Evolutionary conservation across 2,797 vertebrate species (phyloP).

Genomic region (Anisognathus igniventris): DNA sequence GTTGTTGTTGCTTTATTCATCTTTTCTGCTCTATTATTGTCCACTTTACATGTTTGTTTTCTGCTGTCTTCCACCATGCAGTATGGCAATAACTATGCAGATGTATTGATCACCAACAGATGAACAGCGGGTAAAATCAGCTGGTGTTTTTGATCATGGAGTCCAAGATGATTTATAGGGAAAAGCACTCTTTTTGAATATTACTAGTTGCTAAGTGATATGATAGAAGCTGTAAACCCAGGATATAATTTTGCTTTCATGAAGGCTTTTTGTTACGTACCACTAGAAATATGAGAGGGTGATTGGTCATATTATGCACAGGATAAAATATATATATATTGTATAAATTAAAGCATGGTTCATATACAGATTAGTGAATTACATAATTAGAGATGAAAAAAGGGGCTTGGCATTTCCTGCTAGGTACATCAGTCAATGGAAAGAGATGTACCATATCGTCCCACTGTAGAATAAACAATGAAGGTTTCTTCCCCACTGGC

Average conservation of each 20-base stretch:
- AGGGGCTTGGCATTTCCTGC: background rate
- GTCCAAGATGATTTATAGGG: background rate
- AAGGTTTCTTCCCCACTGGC: background rate
- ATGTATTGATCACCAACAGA: background rate
- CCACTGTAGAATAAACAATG: background rate
- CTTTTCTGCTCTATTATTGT: background rate
- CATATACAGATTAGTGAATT: background rate
- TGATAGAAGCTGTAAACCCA: background rate
- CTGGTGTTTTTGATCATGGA: background rate
- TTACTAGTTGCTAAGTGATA: background rate
- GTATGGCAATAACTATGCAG: background rate
- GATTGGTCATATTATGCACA: background rate
- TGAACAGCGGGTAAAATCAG: background rate
- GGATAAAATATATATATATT: background rate
- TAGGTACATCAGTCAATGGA: background rate
- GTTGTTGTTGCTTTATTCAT: background rate
- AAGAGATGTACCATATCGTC: background rate
- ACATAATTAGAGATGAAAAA: background rate
- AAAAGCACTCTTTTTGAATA: background rate
- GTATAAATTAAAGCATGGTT: background rate
- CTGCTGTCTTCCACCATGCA: background rate
- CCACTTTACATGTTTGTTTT: background rate
- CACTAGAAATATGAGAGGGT: background rate
- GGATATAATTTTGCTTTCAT: background rate
- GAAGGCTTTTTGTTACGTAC: background rate